phyloP scores from a whole-genome alignment of 2,113 vertebrate species.

The Actinemys pallida region DNA sequence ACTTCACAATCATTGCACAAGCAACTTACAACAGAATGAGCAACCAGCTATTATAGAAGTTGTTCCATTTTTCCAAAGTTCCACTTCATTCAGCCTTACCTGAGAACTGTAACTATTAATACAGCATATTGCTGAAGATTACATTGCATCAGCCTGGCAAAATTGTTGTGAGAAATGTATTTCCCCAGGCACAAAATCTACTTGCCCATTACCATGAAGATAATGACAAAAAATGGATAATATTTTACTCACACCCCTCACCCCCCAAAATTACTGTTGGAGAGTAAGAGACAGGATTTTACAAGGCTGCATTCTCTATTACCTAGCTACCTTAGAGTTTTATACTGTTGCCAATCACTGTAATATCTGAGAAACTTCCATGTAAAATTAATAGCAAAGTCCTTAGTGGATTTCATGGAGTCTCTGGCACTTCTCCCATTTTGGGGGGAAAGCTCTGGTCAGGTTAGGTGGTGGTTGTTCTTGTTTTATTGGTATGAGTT shows the following conservation, averaged over 20 bases:
- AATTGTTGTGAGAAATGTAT: background rate
- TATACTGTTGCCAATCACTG: slow-evolving; percentile 11
- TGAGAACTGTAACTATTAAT: slow-evolving; percentile 13
- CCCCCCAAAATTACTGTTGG: background rate
- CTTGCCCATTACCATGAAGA: background rate
- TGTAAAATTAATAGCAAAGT: slow-evolving; percentile 9
- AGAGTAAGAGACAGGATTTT: background rate
- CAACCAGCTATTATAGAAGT: background rate
- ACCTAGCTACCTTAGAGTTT: background rate
- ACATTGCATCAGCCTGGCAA: background rate
- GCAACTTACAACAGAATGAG: background rate
- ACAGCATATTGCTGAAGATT: background rate
- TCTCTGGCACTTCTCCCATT: slow-evolving; percentile 57
- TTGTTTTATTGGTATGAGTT: background rate
- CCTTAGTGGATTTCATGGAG: slow-evolving; percentile 59
- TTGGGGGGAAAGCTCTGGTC: slow-evolving; percentile 34
- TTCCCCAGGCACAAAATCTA: background rate
- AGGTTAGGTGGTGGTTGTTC: background rate
- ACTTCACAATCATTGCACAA: background rate
- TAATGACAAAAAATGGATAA: background rate
- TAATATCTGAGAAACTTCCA: background rate
- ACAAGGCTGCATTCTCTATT: background rate
- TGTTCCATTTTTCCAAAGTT: background rate
- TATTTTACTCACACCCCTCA: background rate
- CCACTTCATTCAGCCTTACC: background rate